Conservation (phyloP, 2,888 invertebrate species). For the Acanthopleura granulata region DNA sequence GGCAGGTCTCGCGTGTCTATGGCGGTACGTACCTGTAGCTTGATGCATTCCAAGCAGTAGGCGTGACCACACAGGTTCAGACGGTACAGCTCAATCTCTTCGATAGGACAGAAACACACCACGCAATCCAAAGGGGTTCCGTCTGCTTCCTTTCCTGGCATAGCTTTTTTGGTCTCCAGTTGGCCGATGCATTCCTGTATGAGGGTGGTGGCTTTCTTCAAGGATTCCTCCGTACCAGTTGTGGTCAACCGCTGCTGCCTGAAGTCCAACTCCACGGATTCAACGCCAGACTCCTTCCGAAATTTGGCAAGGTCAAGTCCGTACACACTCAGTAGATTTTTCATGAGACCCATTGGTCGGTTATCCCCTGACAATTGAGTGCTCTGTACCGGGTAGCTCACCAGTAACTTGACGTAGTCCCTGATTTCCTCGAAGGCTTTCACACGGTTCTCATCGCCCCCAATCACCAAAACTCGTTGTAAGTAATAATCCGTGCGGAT, state of each 20-base stretch:
- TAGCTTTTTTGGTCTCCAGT: not conserved
- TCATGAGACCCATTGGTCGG: conserved; percentile 49
- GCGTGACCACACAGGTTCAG: conserved; percentile 61
- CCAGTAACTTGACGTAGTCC: conserved; percentile 26
- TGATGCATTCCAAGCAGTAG: conserved; percentile 54
- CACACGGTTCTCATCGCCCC: conserved; percentile 25
- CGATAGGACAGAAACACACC: conserved; percentile 54
- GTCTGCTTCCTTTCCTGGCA: not conserved
- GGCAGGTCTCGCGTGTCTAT: conserved; percentile 48
- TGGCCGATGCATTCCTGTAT: conserved; percentile 24
- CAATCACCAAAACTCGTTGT: conserved; percentile 39
- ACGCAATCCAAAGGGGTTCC: conserved; percentile 46
- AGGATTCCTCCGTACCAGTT: conserved; percentile 33
- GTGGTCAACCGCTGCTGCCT: conserved; percentile 36
- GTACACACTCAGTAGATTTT: conserved; percentile 42
- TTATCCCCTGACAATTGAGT: conserved; percentile 36
- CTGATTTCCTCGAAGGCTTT: conserved; percentile 29
- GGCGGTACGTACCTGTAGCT: conserved; percentile 36
- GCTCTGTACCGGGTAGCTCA: conserved; percentile 14
- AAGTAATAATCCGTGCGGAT: conserved; percentile 37
- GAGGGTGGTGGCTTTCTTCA: conserved; percentile 30
- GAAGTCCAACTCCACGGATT: conserved; percentile 36
- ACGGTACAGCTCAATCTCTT: conserved; percentile 43
- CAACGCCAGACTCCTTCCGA: conserved; percentile 28
- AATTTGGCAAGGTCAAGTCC: conserved; percentile 39